Evolutionary conservation across 2,888 invertebrate genomes (phyloP).

Genomic region (Chirona hameri): DNA sequence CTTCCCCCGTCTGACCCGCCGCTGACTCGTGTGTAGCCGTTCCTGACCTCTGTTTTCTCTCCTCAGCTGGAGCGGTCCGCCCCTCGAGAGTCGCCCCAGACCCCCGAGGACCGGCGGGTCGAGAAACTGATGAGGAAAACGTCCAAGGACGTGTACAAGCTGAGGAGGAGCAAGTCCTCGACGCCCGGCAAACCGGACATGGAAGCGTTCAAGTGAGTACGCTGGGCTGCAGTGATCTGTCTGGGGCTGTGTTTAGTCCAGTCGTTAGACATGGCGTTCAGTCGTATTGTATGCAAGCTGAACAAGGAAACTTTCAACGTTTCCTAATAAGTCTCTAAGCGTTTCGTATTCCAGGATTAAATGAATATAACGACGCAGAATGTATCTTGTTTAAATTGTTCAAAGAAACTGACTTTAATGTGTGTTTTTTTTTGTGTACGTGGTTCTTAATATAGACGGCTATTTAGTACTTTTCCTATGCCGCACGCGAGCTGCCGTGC

Average conservation of each 20-base stretch:
- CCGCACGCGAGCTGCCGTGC: no score
- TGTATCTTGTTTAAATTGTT: no score
- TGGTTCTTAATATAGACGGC: no score
- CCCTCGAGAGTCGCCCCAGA: constrained; percentile 53
- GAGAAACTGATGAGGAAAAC: constrained; percentile 80
- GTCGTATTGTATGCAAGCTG: no score
- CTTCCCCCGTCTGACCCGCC: background rate
- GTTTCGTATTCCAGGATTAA: no score
- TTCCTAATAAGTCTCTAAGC: no score
- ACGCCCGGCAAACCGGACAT: constrained; percentile 79
- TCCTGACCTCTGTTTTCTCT: constrained; percentile 6
- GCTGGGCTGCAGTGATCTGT: background rate
- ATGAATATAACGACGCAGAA: no score
- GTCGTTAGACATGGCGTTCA: no score
- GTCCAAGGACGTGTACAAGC: constrained; percentile 84
- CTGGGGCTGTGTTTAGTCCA: background rate
- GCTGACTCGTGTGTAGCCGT: background rate
- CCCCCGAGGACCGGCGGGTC: constrained; percentile 63
- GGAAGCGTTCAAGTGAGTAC: constrained; percentile 83
- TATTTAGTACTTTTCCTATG: no score
- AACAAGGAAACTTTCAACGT: no score
- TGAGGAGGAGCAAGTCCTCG: constrained; percentile 73
- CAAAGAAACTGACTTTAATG: no score
- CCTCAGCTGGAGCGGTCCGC: constrained; percentile 52
- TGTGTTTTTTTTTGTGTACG: no score